Conservation (phyloP, 2,797 vertebrate species). For the Halcyon smyrnensis region DNA sequence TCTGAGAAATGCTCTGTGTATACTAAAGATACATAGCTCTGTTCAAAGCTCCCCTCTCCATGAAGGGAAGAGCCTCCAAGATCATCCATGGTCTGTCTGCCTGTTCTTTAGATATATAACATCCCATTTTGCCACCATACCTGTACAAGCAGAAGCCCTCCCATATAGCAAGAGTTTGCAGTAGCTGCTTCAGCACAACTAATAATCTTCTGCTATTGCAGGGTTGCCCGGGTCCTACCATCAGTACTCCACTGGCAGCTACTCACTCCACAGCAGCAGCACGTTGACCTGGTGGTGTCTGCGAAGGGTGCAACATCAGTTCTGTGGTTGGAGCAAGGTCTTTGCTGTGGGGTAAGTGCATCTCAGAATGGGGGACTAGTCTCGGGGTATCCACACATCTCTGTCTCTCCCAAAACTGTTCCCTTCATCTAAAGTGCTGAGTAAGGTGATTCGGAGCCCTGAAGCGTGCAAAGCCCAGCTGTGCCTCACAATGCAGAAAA, state of each 20-base stretch:
- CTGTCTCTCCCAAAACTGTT: not conserved
- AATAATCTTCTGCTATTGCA: not conserved
- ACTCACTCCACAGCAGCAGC: fast-evolving
- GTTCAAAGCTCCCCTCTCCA: not conserved
- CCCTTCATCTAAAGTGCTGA: not conserved
- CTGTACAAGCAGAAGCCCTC: not conserved
- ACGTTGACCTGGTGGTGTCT: not conserved
- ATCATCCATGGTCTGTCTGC: not conserved
- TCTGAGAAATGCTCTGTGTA: not conserved
- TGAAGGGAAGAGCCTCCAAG: not conserved
- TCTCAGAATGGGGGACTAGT: fast-evolving
- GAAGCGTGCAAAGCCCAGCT: not conserved
- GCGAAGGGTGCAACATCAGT: not conserved
- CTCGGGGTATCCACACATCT: not conserved
- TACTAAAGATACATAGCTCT: not conserved
- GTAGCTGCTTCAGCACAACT: not conserved
- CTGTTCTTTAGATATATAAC: fast-evolving
- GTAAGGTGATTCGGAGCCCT: not conserved
- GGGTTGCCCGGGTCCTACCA: not conserved
- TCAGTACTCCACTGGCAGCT: not conserved
- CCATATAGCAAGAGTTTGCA: not conserved
- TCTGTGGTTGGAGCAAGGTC: not conserved
- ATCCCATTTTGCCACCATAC: not conserved
- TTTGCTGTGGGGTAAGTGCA: fast-evolving
- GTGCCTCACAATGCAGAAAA: not conserved